Conservation (phyloP, 2,888 invertebrate genomes). For the Sepiola atlantica region DNA sequence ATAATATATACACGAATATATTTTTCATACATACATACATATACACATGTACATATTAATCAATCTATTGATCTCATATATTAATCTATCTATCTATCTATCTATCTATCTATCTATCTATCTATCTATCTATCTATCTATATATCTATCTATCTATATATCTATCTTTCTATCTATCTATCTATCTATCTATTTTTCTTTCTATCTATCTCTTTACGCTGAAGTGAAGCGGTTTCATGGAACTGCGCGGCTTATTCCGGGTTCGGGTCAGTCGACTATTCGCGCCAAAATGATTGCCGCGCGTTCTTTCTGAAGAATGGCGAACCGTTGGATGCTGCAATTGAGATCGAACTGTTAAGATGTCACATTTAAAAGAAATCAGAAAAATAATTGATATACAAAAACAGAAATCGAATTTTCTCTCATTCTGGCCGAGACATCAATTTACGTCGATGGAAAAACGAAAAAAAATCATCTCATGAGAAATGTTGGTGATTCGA, state of each 20-base stretch:
- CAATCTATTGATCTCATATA: background rate
- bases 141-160: background rate
- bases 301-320: background rate
- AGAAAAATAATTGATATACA: slow-evolving; percentile 4
- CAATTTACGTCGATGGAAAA: background rate
- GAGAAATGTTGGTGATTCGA: background rate
- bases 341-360: background rate
- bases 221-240: background rate
- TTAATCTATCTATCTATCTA: too few relatives aligned
- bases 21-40: too few relatives aligned
- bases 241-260: background rate
- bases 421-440: slow-evolving; percentile 8
- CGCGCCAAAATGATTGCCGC: background rate
- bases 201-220: background rate
- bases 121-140: background rate
- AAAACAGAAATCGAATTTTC: background rate
- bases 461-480: background rate
- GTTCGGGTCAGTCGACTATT: background rate
- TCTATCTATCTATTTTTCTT: background rate
- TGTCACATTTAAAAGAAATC: slow-evolving; percentile 9
- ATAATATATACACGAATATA: too few relatives aligned
- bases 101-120: background rate
- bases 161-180: background rate
- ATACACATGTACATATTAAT: background rate
- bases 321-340: background rate